phyloP scores from a whole-genome alignment of 2,113 vertebrate species.

The Rhinichthys klamathensis region DNA sequence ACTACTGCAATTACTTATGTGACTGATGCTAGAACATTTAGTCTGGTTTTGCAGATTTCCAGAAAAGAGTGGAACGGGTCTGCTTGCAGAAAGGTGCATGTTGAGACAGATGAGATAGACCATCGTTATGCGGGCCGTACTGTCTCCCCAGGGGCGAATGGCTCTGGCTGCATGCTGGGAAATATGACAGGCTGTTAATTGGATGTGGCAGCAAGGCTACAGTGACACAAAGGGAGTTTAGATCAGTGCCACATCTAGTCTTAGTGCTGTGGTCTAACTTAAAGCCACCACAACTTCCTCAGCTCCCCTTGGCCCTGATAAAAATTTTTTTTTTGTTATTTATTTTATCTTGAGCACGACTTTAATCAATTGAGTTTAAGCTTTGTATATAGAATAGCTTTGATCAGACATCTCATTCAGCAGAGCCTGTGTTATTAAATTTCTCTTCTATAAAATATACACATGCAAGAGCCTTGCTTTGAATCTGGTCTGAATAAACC shows the following conservation, averaged over 20 bases:
- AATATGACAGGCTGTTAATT: conserved; percentile 46
- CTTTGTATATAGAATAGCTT: conserved; percentile 44
- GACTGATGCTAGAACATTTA: conserved; percentile 26
- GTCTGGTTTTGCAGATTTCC: conserved; percentile 37
- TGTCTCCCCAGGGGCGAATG: conserved; percentile 23
- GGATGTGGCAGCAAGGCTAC: conserved; percentile 9
- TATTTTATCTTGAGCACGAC: background rate
- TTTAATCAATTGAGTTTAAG: conserved; percentile 46
- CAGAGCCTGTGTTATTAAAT: conserved; percentile 28
- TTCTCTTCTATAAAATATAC: conserved; percentile 14
- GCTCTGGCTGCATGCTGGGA: conserved; percentile 32
- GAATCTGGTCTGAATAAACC: background rate
- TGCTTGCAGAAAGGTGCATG: conserved; percentile 13
- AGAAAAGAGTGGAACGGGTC: conserved; percentile 10
- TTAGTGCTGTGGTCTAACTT: conserved; percentile 16
- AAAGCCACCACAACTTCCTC: background rate
- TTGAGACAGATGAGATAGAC: conserved; percentile 26
- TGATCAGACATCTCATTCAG: conserved; percentile 54
- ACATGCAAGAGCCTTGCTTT: background rate
- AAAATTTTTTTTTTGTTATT: background rate
- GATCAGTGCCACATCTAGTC: conserved; percentile 9
- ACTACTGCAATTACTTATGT: conserved; percentile 24
- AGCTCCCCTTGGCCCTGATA: background rate
- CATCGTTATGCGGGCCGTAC: conserved; percentile 34
- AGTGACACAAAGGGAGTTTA: conserved; percentile 29